Evolutionary conservation across 2,888 invertebrate species (phyloP).

Genomic region (Rosalia funebris): DNA sequence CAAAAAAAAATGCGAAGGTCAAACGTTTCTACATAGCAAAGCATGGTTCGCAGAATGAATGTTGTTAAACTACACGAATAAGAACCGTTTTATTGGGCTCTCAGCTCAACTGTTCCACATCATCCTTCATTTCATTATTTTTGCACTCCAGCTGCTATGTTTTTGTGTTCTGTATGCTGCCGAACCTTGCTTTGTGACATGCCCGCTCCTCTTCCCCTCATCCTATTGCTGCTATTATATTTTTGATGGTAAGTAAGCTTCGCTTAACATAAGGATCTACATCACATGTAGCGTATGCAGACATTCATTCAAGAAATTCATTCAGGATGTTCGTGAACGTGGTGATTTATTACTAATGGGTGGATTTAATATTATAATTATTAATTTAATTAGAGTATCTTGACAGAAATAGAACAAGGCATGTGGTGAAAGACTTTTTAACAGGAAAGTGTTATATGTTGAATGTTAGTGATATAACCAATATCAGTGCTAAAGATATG

Average conservation of each 20-base stretch:
- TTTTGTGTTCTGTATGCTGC: conserved; percentile 58
- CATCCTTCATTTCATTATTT: conserved; percentile 53
- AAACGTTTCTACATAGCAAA: conserved; percentile 52
- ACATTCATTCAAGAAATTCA: no score
- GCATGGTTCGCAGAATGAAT: conserved; percentile 62
- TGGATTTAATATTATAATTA: no score
- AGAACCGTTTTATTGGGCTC: conserved; percentile 63
- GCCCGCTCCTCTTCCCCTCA: conserved; percentile 47
- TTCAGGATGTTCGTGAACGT: no score
- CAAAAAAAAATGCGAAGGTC: conserved; percentile 25
- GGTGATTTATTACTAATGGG: no score
- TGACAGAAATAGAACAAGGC: no score
- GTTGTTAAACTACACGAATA: conserved; percentile 6
- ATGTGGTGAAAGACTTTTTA: no score
- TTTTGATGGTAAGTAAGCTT: conserved; percentile 52
- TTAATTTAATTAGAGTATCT: no score
- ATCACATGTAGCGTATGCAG: no score
- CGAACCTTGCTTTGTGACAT: conserved; percentile 65
- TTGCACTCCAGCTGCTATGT: conserved; percentile 48
- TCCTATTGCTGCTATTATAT: conserved; percentile 30
- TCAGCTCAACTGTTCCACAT: conserved; percentile 54
- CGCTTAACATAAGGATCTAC: not conserved
- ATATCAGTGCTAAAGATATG: no score
- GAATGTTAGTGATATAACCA: no score
- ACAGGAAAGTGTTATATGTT: no score